A percentile compares a stretch with the other conserved stretches of the same genome.
Evolutionary conservation across 2,888 invertebrate genomes (phyloP).

Genomic region (Thelaira solivaga): DNA sequence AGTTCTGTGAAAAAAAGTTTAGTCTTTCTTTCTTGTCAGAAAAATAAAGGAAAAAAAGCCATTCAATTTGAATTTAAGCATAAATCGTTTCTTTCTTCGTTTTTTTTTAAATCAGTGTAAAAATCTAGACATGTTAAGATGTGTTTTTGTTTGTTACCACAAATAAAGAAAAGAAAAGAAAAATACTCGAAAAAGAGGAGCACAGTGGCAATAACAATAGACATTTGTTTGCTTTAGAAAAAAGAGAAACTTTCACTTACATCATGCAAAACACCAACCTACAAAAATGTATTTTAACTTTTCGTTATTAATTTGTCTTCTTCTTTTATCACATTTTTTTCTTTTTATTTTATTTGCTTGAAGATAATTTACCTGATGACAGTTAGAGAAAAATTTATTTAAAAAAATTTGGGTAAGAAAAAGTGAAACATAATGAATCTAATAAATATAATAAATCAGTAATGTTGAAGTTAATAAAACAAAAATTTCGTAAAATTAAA

Average conservation of each 20-base stretch:
- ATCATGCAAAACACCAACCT: conserved; percentile 6
- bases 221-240: conserved; percentile 1
- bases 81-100: conserved; percentile 14
- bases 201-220: not conserved
- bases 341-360: not conserved
- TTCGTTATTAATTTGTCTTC: not conserved
- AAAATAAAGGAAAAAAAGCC: not conserved
- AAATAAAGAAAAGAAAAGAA: too few species aligned
- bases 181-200: not conserved
- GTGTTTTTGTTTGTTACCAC: not conserved
- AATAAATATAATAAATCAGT: too few species aligned
- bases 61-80: conserved; percentile 51
- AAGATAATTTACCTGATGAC: not conserved
- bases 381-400: too few species aligned
- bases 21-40: too few species aligned
- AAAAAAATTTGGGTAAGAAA: too few species aligned
- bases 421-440: too few species aligned
- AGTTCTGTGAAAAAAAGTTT: too few species aligned
- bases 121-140: conserved; percentile 35
- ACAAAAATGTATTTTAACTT: not conserved
- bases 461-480: too few species aligned
- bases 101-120: conserved; percentile 19
- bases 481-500: too few species aligned
- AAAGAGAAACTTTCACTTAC: conserved; percentile 49
- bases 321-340: conserved; percentile 19